Percentiles rank a stretch among this genome's conserved stretches.
These are phyloP conservation scores for Toxostoma redivivum DNA, from an alignment of 2,113 vertebrate species.

Conservation along the genomic window DNA sequence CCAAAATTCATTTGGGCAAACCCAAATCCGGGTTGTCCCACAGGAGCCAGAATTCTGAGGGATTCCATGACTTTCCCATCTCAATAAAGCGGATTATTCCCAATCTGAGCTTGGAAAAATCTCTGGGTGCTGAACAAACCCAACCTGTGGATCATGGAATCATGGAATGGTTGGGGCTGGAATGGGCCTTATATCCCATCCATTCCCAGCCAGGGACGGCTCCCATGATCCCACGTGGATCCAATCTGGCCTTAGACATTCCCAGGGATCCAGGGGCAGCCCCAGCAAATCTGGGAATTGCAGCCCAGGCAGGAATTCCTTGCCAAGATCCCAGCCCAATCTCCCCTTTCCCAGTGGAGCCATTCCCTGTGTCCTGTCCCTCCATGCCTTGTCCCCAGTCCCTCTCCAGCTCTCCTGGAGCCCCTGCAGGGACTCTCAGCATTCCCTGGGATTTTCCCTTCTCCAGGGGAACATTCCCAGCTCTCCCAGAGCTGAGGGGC, in stretches of 20 bases:
- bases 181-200: not conserved
- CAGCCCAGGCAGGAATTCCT: too few species aligned
- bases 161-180: not conserved
- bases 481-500: too few species aligned
- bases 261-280: not conserved
- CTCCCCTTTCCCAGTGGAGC: too few species aligned
- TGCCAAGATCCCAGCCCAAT: too few species aligned
- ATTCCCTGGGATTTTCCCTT: too few species aligned
- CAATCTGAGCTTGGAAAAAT: not conserved
- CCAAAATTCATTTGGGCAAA: not conserved
- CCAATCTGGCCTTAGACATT: not conserved
- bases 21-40: not conserved
- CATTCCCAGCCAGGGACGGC: too few species aligned
- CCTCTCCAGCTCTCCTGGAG: too few species aligned
- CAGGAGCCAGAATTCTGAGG: not conserved
- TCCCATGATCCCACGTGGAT: accelerated
- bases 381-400: too few species aligned
- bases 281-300: not conserved
- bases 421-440: too few species aligned
- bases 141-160: not conserved
- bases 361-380: too few species aligned
- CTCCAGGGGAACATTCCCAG: too few species aligned
- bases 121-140: not conserved
- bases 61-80: not conserved
- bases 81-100: not conserved